These are phyloP conservation scores for Pipistrellus kuhlii DNA, from an alignment of 2,797 vertebrate genomes.

Conservation along the genomic window DNA sequence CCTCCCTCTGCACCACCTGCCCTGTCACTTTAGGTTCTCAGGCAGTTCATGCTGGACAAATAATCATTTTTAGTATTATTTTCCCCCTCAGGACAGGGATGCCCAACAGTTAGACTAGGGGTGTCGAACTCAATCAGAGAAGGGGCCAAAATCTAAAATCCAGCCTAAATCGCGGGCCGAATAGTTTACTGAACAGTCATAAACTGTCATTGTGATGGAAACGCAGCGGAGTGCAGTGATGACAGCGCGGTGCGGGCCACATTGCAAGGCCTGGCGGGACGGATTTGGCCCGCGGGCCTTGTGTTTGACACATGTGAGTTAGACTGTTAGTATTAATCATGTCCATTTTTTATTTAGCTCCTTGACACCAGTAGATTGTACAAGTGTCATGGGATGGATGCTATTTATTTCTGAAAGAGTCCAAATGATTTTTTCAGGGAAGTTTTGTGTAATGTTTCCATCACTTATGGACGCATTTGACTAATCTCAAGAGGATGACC, in stretches of 20 bases:
- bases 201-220: too few species aligned
- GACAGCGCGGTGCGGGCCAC: too few species aligned
- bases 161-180: too few species aligned
- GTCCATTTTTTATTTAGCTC: neutral
- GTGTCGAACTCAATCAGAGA: too few species aligned
- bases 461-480: neutral
- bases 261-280: too few species aligned
- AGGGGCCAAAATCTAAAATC: too few species aligned
- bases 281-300: too few species aligned
- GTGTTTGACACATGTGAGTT: too few species aligned
- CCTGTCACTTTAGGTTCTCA: neutral
- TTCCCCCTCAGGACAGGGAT: neutral
- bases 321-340: neutral
- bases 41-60: neutral
- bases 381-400: rapidly evolving
- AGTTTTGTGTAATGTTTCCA: neutral
- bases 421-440: neutral
- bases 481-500: neutral
- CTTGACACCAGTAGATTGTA: neutral
- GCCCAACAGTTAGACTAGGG: neutral
- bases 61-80: neutral
- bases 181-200: too few species aligned
- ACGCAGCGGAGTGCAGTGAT: too few species aligned
- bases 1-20: rapidly evolving
- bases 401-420: neutral